These are phyloP conservation scores for Rhagonycha lutea DNA, from an alignment of 2,888 invertebrate genomes.

Conservation along the genomic window DNA sequence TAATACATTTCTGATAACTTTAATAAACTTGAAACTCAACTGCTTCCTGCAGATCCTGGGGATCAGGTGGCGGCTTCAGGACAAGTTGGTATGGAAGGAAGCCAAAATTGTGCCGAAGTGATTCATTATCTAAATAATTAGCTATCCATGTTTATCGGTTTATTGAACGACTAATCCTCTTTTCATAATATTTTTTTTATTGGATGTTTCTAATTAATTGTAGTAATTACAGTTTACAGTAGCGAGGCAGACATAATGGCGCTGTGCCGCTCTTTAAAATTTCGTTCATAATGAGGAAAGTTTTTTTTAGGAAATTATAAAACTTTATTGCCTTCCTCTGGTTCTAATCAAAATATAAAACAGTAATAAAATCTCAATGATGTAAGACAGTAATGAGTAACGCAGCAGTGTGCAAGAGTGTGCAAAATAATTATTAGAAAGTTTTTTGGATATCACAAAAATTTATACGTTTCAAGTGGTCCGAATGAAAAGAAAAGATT, in stretches of 20 bases:
- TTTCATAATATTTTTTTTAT: not conserved
- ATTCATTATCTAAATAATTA: not conserved
- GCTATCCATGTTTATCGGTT: not conserved
- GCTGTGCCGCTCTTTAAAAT: too few species aligned
- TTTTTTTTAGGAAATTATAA: too few species aligned
- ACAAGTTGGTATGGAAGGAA: not conserved
- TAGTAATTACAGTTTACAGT: too few species aligned
- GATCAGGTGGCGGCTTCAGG: not conserved
- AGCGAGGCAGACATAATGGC: too few species aligned
- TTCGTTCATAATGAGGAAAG: too few species aligned
- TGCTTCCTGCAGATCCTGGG: not conserved
- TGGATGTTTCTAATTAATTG: too few species aligned
- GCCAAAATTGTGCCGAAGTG: not conserved
- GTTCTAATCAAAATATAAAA: not conserved
- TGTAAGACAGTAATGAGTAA: not conserved
- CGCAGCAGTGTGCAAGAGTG: not conserved
- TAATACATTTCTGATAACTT: not conserved
- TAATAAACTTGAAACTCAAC: not conserved
- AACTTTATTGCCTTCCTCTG: not conserved
- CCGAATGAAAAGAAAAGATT: too few species aligned
- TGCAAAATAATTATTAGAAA: too few species aligned
- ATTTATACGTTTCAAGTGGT: too few species aligned
- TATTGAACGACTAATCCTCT: not conserved
- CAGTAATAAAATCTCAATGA: too few species aligned
- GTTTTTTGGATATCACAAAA: too few species aligned